These are phyloP conservation scores for Luehdorfia chinensis DNA, from an alignment of 1,140 invertebrate species.

Conservation along the genomic window DNA sequence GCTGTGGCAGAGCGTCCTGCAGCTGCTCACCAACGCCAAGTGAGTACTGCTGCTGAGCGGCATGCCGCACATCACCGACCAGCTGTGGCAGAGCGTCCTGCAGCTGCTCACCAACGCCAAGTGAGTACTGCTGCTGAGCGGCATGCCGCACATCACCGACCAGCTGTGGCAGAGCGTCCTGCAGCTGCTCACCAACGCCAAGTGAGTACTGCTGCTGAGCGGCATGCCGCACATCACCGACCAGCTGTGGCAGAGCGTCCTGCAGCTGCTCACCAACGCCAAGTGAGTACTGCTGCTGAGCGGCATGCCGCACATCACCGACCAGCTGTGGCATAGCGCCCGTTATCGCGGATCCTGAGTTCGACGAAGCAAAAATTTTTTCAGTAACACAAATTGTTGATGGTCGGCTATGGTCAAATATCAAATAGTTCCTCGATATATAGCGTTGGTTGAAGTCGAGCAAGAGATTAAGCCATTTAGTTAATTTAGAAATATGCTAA, in stretches of 20 bases:
- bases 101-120: constrained; percentile 88
- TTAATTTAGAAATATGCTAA: no score
- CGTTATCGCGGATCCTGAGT: no score
- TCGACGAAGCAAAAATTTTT: no score
- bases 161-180: constrained; percentile 96
- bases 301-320: no score
- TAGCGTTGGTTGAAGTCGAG: no score
- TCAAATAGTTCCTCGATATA: no score
- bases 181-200: constrained; percentile 88
- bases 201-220: constrained; percentile 57
- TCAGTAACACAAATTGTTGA: no score
- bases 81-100: constrained; percentile 95
- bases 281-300: no score
- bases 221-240: constrained; percentile 99
- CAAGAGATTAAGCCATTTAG: no score
- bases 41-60: constrained; percentile 79
- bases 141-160: constrained; percentile 98
- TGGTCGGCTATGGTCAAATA: no score
- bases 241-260: constrained; percentile 95
- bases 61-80: constrained; percentile 98
- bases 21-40: constrained; percentile 86
- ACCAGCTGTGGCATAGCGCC: no score
- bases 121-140: constrained; percentile 74
- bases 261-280: constrained; percentile 90
- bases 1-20: constrained; percentile 95